Evolutionary conservation across 2,113 vertebrate genomes (phyloP).

Genomic region (Megaceryle torquata): DNA sequence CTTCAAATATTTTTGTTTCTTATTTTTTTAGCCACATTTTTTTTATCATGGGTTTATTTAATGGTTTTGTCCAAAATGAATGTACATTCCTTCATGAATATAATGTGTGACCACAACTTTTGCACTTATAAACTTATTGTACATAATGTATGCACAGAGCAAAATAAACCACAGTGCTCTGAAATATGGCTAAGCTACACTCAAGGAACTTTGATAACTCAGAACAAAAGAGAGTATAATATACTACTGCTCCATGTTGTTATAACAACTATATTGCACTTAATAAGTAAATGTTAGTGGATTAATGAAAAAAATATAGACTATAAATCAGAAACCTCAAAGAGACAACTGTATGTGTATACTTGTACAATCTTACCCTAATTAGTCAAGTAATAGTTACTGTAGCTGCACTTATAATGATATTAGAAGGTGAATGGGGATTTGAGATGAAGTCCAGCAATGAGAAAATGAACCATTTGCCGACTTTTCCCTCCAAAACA

Average conservation of each 20-base stretch:
- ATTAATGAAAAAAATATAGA: background rate
- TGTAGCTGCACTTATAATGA: background rate
- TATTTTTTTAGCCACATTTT: background rate
- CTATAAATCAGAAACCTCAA: background rate
- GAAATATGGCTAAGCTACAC: background rate
- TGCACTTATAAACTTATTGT: background rate
- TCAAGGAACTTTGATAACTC: background rate
- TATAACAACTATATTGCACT: background rate
- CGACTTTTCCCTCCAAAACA: background rate
- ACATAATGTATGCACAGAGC: background rate
- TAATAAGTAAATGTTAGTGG: background rate
- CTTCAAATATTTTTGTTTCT: background rate
- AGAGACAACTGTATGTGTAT: rapidly evolving
- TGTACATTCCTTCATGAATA: background rate
- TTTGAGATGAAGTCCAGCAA: background rate
- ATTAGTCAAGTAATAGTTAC: background rate
- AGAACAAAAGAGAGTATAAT: background rate
- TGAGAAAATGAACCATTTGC: background rate
- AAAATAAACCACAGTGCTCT: background rate
- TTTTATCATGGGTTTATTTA: background rate
- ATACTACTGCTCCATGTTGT: background rate
- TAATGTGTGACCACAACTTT: background rate
- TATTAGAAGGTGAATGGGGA: background rate
- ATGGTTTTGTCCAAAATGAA: background rate
- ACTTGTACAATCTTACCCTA: background rate